These are phyloP conservation scores for Neomonachus schauinslandi DNA, from an alignment of 2,113 vertebrate genomes.

Conservation along the genomic window DNA sequence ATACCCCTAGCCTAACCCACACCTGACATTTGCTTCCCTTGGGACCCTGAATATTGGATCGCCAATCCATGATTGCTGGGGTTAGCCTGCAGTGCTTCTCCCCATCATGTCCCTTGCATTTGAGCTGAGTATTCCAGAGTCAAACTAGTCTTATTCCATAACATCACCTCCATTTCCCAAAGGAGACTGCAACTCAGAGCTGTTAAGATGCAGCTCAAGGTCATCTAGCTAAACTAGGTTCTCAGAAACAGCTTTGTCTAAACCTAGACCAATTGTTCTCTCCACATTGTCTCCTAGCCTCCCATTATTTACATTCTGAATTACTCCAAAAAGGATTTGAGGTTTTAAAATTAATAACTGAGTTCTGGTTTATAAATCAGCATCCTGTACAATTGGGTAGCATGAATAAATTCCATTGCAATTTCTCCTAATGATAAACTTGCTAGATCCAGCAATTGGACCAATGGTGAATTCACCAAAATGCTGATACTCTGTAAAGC, in stretches of 20 bases:
- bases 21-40: not conserved
- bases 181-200: not conserved
- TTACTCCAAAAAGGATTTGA: slow-evolving; percentile 25
- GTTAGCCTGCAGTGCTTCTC: not conserved
- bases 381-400: not conserved
- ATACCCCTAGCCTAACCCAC: not conserved
- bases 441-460: not conserved
- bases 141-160: not conserved
- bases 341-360: slow-evolving; percentile 61
- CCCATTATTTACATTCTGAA: slow-evolving; percentile 61
- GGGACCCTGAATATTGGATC: not conserved
- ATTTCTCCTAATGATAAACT: not conserved
- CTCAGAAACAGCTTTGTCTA: slow-evolving; percentile 41
- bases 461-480: not conserved
- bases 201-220: slow-evolving; percentile 37
- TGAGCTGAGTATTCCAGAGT: not conserved
- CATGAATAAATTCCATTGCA: not conserved
- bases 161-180: not conserved
- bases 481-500: not conserved
- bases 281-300: not conserved
- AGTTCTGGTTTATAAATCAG: slow-evolving; percentile 55
- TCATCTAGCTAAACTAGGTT: slow-evolving; percentile 29
- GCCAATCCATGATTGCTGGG: not conserved
- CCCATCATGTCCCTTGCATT: not conserved
- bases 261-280: slow-evolving; percentile 48